These are phyloP conservation scores for Odobenus rosmarus DNA, from an alignment of 2,113 vertebrate genomes.

Conservation along the genomic window DNA sequence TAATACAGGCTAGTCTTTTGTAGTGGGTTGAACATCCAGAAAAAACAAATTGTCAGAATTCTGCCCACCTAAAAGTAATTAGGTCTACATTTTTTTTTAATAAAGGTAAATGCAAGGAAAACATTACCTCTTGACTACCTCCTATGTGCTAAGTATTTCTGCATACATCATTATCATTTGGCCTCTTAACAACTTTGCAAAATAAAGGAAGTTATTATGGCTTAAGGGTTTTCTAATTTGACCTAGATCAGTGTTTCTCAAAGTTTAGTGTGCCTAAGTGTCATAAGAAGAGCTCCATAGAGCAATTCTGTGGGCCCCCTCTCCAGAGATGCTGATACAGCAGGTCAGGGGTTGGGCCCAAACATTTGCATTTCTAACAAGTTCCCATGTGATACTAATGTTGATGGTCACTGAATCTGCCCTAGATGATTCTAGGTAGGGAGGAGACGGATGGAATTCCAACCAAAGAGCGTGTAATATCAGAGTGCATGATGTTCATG, in stretches of 20 bases:
- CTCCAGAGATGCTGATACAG: not conserved
- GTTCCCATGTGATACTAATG: not conserved
- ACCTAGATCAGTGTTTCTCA: not conserved
- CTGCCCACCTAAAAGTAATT: not conserved
- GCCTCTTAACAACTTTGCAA: not conserved
- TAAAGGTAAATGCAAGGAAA: slow-evolving; percentile 17
- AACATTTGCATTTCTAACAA: not conserved
- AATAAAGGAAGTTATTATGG: not conserved
- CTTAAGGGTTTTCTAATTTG: not conserved
- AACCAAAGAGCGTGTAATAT: not conserved
- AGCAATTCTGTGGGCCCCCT: not conserved
- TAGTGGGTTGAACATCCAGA: not conserved
- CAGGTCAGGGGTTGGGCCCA: not conserved
- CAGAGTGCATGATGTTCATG: not conserved
- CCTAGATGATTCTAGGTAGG: not conserved
- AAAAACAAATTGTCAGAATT: not conserved
- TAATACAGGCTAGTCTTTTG: not conserved
- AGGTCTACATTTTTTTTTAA: not conserved
- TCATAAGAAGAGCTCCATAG: not conserved
- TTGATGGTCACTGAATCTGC: not conserved
- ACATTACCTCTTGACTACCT: not conserved
- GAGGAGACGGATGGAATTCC: not conserved
- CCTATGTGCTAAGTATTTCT: not conserved
- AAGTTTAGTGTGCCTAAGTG: not conserved
- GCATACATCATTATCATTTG: not conserved